Evolutionary conservation across 2,797 vertebrate genomes (phyloP).

Genomic region (Orientallactaga sibirica): DNA sequence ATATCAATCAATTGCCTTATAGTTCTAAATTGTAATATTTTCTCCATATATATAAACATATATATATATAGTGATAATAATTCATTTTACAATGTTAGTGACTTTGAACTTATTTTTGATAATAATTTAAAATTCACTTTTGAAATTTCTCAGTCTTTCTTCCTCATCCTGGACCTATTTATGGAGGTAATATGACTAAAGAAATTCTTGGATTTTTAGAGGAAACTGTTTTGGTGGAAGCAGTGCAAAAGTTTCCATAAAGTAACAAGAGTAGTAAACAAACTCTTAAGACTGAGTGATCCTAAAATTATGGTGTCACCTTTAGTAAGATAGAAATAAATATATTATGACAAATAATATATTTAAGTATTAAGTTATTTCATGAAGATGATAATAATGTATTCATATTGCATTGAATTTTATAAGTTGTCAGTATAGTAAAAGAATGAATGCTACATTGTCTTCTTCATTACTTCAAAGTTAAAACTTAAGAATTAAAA

Average conservation of each 20-base stretch:
- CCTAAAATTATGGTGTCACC: not conserved
- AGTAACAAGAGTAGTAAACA: not conserved
- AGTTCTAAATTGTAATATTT: not conserved
- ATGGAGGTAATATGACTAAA: no score
- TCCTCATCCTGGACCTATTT: no score
- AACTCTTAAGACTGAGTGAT: not conserved
- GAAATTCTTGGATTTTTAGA: no score
- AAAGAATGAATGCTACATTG: not conserved
- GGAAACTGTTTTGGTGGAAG: not conserved
- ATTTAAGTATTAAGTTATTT: conserved; percentile 6
- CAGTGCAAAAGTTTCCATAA: not conserved
- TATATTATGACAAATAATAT: not conserved
- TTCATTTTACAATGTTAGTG: no score
- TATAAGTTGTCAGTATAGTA: not conserved
- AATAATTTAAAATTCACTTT: no score
- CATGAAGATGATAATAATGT: not conserved
- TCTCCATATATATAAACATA: no score
- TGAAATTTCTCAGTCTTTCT: no score
- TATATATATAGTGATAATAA: no score
- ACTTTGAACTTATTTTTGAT: no score
- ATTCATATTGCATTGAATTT: conserved; percentile 30
- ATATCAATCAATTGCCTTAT: not conserved
- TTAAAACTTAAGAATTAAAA: conserved; percentile 17
- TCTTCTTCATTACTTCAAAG: not conserved
- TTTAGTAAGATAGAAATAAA: not conserved